A percentile compares a stretch with the other conserved stretches of the same genome.
These are phyloP conservation scores for Micropterix aruncella DNA, from an alignment of 2,888 invertebrate species.

Conservation along the genomic window DNA sequence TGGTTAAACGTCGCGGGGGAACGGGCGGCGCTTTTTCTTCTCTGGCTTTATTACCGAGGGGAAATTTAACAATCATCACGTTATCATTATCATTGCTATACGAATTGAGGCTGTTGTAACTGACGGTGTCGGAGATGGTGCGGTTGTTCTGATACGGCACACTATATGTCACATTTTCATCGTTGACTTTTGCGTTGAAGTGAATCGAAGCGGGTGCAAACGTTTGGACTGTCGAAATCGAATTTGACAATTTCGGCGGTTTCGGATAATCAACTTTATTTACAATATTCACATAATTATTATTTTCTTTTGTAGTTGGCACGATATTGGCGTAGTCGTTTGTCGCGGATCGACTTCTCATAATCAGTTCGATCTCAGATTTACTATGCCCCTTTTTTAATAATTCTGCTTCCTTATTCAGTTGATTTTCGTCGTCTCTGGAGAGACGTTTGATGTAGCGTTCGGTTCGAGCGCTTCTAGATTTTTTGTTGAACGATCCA, in stretches of 20 bases:
- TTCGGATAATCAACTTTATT: conserved; percentile 15
- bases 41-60: conserved; percentile 30
- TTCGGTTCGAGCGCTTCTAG: conserved; percentile 65
- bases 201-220: conserved; percentile 35
- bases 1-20: conserved; percentile 53
- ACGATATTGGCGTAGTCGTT: conserved; percentile 29
- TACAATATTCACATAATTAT: conserved; percentile 21
- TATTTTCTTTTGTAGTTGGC: conserved; percentile 20
- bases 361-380: conserved; percentile 38
- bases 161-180: conserved; percentile 37
- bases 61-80: conserved; percentile 37
- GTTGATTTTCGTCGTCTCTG: conserved; percentile 48
- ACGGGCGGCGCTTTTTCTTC: conserved; percentile 51
- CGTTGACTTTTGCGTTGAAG: conserved; percentile 39
- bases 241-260: conserved; percentile 31
- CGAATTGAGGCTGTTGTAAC: conserved; percentile 5
- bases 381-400: conserved; percentile 35
- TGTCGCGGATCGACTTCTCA: conserved; percentile 37
- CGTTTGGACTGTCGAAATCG: conserved; percentile 36
- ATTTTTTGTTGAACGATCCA: conserved; percentile 44
- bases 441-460: conserved; percentile 64
- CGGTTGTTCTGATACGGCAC: conserved; percentile 18
- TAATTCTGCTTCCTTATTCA: conserved; percentile 39
- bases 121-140: conserved; percentile 19
- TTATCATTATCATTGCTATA: conserved; percentile 28